Base-by-base conservation (phyloP, 1,140 invertebrate species). In the Monochamus saltuarius region DNA sequence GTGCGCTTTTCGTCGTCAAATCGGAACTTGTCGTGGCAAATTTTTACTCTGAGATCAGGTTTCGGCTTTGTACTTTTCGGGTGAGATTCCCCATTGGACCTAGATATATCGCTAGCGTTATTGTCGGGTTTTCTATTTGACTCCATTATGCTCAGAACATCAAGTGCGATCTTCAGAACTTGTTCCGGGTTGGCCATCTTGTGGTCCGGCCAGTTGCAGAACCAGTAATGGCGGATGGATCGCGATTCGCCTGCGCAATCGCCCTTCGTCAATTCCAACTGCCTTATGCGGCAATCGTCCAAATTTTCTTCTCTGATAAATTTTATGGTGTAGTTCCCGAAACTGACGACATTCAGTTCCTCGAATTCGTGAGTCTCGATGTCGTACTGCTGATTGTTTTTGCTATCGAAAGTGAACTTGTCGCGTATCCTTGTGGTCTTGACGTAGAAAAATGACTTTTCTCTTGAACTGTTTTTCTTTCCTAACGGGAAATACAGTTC, bases 401-500 rank as follows among this genome's bases (percentile, higher is more conserved):
- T 59, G 6, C 39, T 53, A 14, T 73, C 73, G 34, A 75, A 75
- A 0, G 72, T 73, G 61, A 75, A 75, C 61, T 72, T 71, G 29
- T 75, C 73, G 4, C 66, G 60, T 19, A 66, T 57, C 43, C 66
- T 71, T 8, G 62, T 60, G 11, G 73, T 73, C 64, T 67, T 73
- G 0, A 75, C 68, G 42, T 64, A 65, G 37, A 63, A 67, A 46
- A 67, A 73, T 0, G 69, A 66, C 56, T 67, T 64, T 19, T 66
- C 65, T 17, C 45, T 14, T 10, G 55, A 51, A 35, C 62, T 40
- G 4, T 59, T 40, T 14, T 58, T 59, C 59, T 71, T 73, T 6
- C 75, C 75, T 9, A 76, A 39, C 1, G 93, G 93, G 67, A 96
- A 88, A 69, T 96, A 96, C 7, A 88, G 82, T 68, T 95, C 92